Conservation (phyloP, 2,797 vertebrate genomes). For the Anniella stebbinsi region DNA sequence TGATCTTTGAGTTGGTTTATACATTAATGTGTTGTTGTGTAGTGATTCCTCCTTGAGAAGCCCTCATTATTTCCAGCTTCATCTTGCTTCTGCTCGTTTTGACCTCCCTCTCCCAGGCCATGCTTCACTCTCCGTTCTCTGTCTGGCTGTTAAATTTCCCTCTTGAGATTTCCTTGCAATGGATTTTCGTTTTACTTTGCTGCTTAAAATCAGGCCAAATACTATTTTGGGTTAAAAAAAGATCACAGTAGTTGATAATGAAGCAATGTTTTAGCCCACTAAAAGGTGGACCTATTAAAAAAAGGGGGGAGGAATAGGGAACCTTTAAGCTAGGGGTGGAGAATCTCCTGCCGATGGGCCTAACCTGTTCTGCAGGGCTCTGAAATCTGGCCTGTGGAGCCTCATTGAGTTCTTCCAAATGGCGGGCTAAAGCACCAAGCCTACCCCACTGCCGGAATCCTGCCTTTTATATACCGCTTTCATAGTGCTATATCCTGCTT, state of each 20-base stretch:
- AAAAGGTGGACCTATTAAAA: not conserved
- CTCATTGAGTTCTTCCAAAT: too few species aligned
- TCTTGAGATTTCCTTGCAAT: not conserved
- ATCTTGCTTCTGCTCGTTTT: not conserved
- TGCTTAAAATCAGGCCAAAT: not conserved
- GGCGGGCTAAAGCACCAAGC: too few species aligned
- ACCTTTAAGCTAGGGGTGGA: too few species aligned
- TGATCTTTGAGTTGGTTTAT: not conserved
- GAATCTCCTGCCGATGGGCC: too few species aligned
- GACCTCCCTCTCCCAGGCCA: not conserved
- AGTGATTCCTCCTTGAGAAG: not conserved
- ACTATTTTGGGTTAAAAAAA: constrained; percentile 17
- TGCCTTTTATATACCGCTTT: too few species aligned
- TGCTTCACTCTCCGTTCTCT: not conserved
- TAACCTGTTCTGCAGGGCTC: too few species aligned
- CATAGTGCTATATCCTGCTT: too few species aligned
- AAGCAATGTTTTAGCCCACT: not conserved
- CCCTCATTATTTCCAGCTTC: not conserved
- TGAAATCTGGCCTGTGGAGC: too few species aligned
- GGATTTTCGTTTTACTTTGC: too few species aligned
- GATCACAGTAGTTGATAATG: not conserved
- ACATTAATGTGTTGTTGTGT: not conserved
- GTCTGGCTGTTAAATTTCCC: not conserved
- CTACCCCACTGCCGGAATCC: too few species aligned
- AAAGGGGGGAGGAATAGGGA: not conserved